Base-by-base conservation (phyloP, 2,888 invertebrate species). In the Melitaea athalia region DNA sequence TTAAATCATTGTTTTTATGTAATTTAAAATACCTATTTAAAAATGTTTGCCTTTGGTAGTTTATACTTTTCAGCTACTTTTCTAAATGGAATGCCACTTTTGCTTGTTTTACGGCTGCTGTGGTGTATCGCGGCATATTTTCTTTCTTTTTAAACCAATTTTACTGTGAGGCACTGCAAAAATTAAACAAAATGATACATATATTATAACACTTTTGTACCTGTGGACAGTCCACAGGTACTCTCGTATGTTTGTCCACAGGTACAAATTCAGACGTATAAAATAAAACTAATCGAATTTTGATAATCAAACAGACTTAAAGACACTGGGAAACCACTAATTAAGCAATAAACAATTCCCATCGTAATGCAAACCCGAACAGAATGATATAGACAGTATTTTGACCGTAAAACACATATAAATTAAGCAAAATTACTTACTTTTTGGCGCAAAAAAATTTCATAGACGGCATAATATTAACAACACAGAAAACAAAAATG, bases 181-280 rank as follows among this genome's bases (percentile, higher is more conserved):
- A 24, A 17, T 10, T 31, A 5, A 17, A 53, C 5, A 53, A 53
- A 53, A 53, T 15, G 24, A 24, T 17, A 17, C 0, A 12, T 31
- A 53, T 24, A 53, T 31, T n/a, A 53, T n/a, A 17, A 31, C 31
- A 53, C 24, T 11, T 53, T 15, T 53, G 53, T 53, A 53, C 53
- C 53, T 53, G 53, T 53, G 53, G 53, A 53, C 53, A 53, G 53
- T 53, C 53, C 53, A 53, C 53, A 53, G 53, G 53, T 53, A 53
- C 53, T 17, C 8, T n/a, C 53, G 11, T 31, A 31, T 17, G 12
- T 17, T 31, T 15, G 53, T 53, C 53, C 53, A 53, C 31, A 53
- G 53, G 53, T 53, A 53, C 17, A 53, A 53, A 53, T 53, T 31
- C 31, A 31, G 31, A 17, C 24, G 5, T 53, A 53, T 11, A 53